Conservation (phyloP, 1,140 invertebrate genomes). For the Pseudobourletiella spinata region DNA sequence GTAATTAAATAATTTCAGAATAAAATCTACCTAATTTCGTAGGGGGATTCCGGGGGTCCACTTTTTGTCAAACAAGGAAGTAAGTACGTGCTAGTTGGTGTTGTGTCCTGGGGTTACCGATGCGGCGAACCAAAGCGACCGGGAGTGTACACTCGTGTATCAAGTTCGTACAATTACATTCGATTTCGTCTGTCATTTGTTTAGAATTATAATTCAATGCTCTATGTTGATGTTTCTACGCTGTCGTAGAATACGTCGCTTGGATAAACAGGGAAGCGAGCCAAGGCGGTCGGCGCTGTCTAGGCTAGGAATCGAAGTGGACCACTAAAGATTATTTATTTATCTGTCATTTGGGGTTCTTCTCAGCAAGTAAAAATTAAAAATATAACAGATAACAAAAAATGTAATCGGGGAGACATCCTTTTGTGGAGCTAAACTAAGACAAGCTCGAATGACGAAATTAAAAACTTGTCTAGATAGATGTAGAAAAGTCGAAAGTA, state of each 20-base stretch:
- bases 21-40: background rate
- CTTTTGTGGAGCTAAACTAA: too few relatives aligned
- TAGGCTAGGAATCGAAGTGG: too few relatives aligned
- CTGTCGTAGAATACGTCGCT: conserved; percentile 1
- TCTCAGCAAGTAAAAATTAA: too few relatives aligned
- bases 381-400: too few relatives aligned
- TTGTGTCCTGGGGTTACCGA: conserved; percentile 23
- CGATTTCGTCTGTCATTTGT: background rate
- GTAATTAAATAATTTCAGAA: background rate
- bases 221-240: background rate
- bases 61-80: conserved; percentile 19
- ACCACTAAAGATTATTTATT: too few relatives aligned
- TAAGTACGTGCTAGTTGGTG: conserved; percentile 19
- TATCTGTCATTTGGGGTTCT: too few relatives aligned
- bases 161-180: conserved; percentile 4
- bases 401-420: too few relatives aligned
- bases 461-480: too few relatives aligned
- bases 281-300: background rate
- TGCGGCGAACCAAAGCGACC: conserved; percentile 15
- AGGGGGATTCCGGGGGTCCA: conserved; percentile 16
- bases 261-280: background rate
- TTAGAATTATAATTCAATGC: background rate
- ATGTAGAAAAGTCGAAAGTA: too few relatives aligned
- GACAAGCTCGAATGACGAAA: too few relatives aligned
- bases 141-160: conserved; percentile 17